Evolutionary conservation across 2,888 invertebrate species (phyloP).

Genomic region (Sinelater perroti): DNA sequence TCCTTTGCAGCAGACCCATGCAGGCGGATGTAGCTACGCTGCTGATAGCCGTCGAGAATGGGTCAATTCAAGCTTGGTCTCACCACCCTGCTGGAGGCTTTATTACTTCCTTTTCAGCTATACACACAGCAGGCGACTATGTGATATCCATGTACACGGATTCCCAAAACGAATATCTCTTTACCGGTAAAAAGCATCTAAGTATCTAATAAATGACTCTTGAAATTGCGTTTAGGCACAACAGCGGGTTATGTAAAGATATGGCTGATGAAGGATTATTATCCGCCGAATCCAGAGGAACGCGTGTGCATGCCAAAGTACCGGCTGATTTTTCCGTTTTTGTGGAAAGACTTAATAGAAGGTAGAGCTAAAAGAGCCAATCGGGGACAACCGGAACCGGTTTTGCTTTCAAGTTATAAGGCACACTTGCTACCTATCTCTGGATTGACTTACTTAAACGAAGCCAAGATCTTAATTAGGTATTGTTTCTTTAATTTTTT

Average conservation of each 20-base stretch:
- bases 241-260: constrained; percentile 81
- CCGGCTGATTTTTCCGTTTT: constrained; percentile 76
- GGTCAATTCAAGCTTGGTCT: constrained; percentile 82
- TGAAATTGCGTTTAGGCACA: constrained; percentile 59
- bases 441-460: constrained; percentile 72
- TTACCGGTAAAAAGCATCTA: constrained; percentile 71
- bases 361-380: constrained; percentile 75
- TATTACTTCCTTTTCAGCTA: constrained; percentile 73
- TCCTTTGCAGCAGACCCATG: constrained; percentile 69
- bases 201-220: too few species aligned
- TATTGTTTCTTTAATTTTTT: constrained; percentile 49
- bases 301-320: constrained; percentile 70
- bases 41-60: constrained; percentile 77
- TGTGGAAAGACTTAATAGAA: constrained; percentile 71
- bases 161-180: constrained; percentile 73
- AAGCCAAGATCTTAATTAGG: constrained; percentile 74
- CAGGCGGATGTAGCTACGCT: constrained; percentile 68
- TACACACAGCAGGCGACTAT: constrained; percentile 73
- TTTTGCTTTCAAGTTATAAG: constrained; percentile 74
- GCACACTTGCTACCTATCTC: constrained; percentile 77
- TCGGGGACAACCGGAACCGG: constrained; percentile 69
- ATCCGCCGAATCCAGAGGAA: constrained; percentile 64
- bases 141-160: constrained; percentile 77
- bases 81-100: constrained; percentile 79
- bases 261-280: constrained; percentile 78